Evolutionary conservation across 2,113 vertebrate species (phyloP).

Genomic region (Sinocyclocheilus rhinocerous): DNA sequence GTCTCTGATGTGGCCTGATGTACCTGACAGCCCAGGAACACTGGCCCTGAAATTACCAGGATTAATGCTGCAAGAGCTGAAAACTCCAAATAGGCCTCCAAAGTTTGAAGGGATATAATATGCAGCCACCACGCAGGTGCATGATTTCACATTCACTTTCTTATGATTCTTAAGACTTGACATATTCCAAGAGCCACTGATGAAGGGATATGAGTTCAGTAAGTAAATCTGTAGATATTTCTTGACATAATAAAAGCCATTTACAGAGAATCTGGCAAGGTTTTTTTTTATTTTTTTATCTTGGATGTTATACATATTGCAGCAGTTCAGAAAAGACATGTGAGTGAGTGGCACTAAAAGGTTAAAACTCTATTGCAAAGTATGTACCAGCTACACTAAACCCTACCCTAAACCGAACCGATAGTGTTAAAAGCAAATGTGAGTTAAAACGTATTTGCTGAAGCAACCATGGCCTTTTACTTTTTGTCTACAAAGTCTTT

Average conservation of each 20-base stretch:
- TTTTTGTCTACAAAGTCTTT: background rate
- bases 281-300: background rate
- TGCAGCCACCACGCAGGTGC: slow-evolving; percentile 51
- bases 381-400: background rate
- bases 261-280: background rate
- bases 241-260: background rate
- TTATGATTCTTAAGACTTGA: slow-evolving; percentile 44
- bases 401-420: background rate
- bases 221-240: background rate
- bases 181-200: background rate
- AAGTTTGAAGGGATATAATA: slow-evolving; percentile 67
- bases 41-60: slow-evolving; percentile 75
- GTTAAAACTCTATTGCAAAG: background rate
- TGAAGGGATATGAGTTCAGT: background rate
- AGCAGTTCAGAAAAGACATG: background rate
- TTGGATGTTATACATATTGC: background rate
- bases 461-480: background rate
- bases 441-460: too few relatives aligned
- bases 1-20: slow-evolving; percentile 70
- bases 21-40: slow-evolving; percentile 73
- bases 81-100: slow-evolving; percentile 73
- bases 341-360: background rate
- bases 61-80: slow-evolving; percentile 77
- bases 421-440: background rate
- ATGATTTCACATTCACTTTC: slow-evolving; percentile 66